Conservation (phyloP, 2,797 vertebrate species). For the Manis javanica region DNA sequence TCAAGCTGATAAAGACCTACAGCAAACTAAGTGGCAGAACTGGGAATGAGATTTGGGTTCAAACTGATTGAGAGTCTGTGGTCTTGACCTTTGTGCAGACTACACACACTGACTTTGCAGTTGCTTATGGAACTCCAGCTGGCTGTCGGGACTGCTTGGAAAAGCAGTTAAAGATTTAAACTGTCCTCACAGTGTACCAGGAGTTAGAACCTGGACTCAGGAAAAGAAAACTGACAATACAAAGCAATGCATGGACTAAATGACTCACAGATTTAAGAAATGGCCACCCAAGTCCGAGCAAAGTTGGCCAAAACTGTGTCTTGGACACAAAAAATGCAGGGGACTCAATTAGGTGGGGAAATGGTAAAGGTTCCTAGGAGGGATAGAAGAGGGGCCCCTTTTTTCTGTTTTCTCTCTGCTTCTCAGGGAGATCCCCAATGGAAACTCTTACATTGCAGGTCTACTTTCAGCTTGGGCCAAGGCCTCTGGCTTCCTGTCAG, state of each 20-base stretch:
- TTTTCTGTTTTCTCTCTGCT: conserved; percentile 68
- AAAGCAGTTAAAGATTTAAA: neutral
- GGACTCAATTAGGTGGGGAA: neutral
- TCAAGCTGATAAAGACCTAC: conserved; percentile 5
- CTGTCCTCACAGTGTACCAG: neutral
- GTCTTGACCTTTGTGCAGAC: neutral
- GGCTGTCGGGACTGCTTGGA: neutral
- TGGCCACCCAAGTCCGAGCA: neutral
- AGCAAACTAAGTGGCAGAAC: neutral
- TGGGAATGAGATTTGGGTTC: neutral
- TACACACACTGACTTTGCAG: neutral
- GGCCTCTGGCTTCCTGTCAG: conserved; percentile 99
- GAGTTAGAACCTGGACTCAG: neutral
- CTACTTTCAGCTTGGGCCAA: conserved; percentile 98
- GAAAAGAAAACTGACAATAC: neutral
- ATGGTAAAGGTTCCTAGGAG: neutral
- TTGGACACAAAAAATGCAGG: neutral
- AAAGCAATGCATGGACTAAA: neutral
- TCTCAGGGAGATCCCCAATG: conserved; percentile 81
- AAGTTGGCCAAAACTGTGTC: neutral
- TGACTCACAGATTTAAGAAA: neutral
- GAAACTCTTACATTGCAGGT: conserved; percentile 87
- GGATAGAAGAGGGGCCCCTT: conserved; percentile 7
- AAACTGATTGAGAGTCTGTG: neutral
- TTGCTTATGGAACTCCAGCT: neutral